Evolutionary conservation across 2,888 invertebrate genomes (phyloP), one percentile per base, ranked within the genome.

Genomic region (Lasioglossum oenotherae): DNA sequence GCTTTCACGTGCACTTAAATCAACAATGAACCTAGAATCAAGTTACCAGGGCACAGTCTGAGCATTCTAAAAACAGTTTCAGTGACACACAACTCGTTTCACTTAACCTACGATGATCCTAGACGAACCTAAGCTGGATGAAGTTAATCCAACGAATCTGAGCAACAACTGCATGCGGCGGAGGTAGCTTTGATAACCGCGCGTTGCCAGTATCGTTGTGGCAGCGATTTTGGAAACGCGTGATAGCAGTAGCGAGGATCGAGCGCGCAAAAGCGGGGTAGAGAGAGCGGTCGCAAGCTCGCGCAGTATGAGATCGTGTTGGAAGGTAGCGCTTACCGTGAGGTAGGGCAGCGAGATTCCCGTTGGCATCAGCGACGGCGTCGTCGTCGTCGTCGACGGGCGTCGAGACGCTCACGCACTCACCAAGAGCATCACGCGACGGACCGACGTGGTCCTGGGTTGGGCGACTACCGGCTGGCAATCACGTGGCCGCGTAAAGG

Each of bases 261-360:
- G 67, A 57, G 23, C n/a, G 75, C 49, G 38, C 53, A 74, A 74
- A 53, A 74, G 75, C 60, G 49, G 44, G 35, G 57, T 12, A 6
- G 64, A 16, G 64, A 64, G 64, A 64, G 31, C 64, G 64, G 31
- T 31, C 23, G 41, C 19, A 46, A 46, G 19, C 35, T 41, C 67
- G 64, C 64, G 77, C 46, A 41, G 67, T 31, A 49, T n/a, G 79
- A 64, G 41, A 67, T 73, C 31, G 73, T 73, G 27, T 12, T 57
- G 57, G 74, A 81, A 53, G 60, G 44, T 71, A n/a, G 67, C 41
- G 89, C 89, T 89, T 89, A 89, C 90, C 89, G 72, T 82, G 87
- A 77, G 74, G 38, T 69, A 69, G 64, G 53, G 38, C 60, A 78
- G 72, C 19, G 73, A 38, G 60, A 31, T 73, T 49, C n/a, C 49